Conservation (phyloP, 2,797 vertebrate species). For the Helarctos malayanus region DNA sequence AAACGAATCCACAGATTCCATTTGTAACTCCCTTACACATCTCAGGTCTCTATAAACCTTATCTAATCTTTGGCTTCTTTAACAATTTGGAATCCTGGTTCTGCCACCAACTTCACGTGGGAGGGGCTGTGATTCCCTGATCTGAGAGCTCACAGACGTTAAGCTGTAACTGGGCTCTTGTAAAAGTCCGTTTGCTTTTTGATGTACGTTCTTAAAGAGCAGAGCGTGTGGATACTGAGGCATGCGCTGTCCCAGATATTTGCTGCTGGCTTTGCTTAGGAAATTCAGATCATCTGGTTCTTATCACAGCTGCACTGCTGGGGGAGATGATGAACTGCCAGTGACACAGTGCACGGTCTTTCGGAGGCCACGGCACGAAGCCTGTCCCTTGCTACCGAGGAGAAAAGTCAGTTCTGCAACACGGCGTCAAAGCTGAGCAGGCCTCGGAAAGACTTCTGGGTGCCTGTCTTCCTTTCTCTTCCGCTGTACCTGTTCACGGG, state of each 20-base stretch:
- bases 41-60: conserved; percentile 67
- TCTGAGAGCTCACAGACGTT: conserved; percentile 54
- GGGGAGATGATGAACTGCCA: conserved; percentile 83
- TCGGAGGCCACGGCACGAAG: conserved; percentile 78
- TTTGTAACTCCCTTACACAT: conserved; percentile 53
- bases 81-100: conserved; percentile 49
- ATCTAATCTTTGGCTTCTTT: conserved; percentile 66
- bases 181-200: conserved; percentile 83
- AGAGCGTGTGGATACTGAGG: conserved; percentile 64
- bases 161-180: conserved; percentile 69
- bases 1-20: conserved; percentile 61
- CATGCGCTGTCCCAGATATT: conserved; percentile 77
- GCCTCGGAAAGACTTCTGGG: not conserved
- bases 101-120: conserved; percentile 30
- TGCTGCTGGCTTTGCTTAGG: conserved; percentile 82
- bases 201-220: conserved; percentile 70
- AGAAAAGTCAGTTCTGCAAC: conserved; percentile 68
- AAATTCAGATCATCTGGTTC: conserved; percentile 88
- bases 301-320: conserved; percentile 84
- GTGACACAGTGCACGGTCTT: conserved; percentile 80
- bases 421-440: not conserved
- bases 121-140: conserved; percentile 53
- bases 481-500: not conserved
- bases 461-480: not conserved
- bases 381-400: conserved; percentile 83